These are phyloP conservation scores for Sarcophaga bullata DNA, from an alignment of 1,140 invertebrate genomes.

Conservation along the genomic window DNA sequence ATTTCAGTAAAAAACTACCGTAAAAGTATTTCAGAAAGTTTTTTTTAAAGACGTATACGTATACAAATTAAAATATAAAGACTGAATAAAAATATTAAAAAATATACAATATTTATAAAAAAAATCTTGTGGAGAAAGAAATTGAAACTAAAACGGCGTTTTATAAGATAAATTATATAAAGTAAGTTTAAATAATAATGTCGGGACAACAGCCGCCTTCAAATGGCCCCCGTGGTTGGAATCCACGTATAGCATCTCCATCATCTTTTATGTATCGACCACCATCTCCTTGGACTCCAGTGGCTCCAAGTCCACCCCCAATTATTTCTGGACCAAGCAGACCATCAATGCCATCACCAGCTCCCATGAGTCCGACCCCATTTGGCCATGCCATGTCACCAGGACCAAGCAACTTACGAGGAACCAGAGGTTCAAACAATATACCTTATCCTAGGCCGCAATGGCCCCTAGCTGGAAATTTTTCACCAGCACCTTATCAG, in stretches of 20 bases:
- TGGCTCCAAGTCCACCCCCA: constrained; percentile 69
- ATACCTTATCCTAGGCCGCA: constrained; percentile 72
- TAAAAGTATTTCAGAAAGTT: no score
- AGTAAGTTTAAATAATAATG: constrained; percentile 62
- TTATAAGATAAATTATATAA: background rate
- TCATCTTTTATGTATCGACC: constrained; percentile 71
- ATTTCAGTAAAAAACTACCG: no score
- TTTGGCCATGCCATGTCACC: constrained; percentile 69
- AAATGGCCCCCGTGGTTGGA: constrained; percentile 66
- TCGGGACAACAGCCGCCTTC: constrained; percentile 68
- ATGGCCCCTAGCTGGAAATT: constrained; percentile 69
- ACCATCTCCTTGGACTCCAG: constrained; percentile 72
- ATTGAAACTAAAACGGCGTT: background rate
- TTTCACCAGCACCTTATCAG: constrained; percentile 59
- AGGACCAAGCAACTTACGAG: constrained; percentile 66
- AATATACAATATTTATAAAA: background rate
- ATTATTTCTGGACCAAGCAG: constrained; percentile 70
- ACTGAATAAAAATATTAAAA: background rate
- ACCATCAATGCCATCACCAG: constrained; percentile 67
- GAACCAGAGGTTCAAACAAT: constrained; percentile 56
- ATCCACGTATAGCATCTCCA: constrained; percentile 59
- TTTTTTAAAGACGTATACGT: background rate
- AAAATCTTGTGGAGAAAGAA: background rate
- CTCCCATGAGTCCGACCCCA: constrained; percentile 54
- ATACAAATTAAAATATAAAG: background rate